Percentiles rank a stretch among this genome's conserved stretches.
Evolutionary conservation across 35 echinoderm and acorn worm genomes (phyloP).

Genomic region (Ptychodera flava): DNA sequence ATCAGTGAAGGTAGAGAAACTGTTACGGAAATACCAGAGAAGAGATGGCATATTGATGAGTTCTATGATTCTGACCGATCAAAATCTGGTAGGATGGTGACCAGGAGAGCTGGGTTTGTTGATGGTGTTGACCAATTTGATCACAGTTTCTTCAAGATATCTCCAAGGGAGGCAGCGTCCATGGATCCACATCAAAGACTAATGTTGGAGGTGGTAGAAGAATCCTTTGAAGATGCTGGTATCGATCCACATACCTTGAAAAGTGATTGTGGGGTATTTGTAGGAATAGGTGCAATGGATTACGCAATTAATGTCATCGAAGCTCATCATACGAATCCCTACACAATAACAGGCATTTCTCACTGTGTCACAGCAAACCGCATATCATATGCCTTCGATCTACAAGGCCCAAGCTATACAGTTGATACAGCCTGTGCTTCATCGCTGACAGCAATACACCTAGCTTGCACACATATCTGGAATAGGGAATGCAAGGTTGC

Average conservation of each 20-base stretch:
- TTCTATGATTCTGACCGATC: conserved; percentile 77
- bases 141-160: no score
- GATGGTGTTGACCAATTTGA: no score
- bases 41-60: conserved; percentile 67
- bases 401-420: conserved; percentile 69
- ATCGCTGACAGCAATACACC: conserved; percentile 81
- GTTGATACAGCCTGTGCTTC: conserved; percentile 91
- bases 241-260: conserved; percentile 45
- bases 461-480: conserved; percentile 63
- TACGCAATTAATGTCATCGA: no score
- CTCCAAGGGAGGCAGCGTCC: conserved; percentile 64
- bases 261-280: conserved; percentile 66
- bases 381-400: conserved; percentile 81
- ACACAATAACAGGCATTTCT: conserved; percentile 80
- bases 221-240: conserved; percentile 87
- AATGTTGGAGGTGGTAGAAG: conserved; percentile 73
- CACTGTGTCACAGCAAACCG: conserved; percentile 82
- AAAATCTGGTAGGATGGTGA: conserved; percentile 72
- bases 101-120: no score
- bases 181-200: conserved; percentile 85
- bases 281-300: conserved; percentile 80
- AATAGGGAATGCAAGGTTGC: conserved; percentile 75
- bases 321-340: conserved; percentile 72
- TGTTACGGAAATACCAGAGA: conserved; percentile 62
- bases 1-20: conserved; percentile 71